These are phyloP conservation scores for Pardalotus punctatus DNA, from an alignment of 2,113 vertebrate species.

Conservation along the genomic window DNA sequence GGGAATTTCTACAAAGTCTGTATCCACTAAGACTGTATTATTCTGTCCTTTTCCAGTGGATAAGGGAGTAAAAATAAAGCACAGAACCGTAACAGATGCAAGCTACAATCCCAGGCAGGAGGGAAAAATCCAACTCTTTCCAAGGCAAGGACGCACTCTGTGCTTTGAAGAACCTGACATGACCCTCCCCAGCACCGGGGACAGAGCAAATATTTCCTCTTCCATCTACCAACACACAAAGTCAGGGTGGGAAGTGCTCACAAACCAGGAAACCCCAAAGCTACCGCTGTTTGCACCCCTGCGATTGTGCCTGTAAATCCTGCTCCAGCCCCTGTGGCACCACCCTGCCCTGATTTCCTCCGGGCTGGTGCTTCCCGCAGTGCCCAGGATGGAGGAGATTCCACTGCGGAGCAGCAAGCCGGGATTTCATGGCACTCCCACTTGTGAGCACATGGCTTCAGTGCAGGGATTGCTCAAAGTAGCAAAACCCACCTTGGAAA, in stretches of 20 bases:
- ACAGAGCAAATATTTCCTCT: neutral
- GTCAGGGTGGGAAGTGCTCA: rapidly evolving
- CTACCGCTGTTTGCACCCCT: neutral
- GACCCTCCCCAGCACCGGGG: neutral
- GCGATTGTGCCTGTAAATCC: neutral
- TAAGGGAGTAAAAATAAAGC: neutral
- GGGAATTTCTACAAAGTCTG: neutral
- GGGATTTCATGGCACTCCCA: neutral
- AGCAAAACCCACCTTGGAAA: neutral
- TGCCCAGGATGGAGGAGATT: neutral
- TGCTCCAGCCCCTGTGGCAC: neutral
- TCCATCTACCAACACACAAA: rapidly evolving
- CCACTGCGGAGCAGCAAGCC: neutral
- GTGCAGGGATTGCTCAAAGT: neutral
- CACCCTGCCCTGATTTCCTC: rapidly evolving
- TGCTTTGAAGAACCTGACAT: neutral
- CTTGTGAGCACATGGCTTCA: neutral
- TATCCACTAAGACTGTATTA: neutral
- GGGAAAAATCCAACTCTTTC: neutral
- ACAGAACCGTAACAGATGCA: neutral
- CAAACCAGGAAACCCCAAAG: neutral
- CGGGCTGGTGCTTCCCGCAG: neutral
- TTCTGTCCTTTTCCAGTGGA: no score
- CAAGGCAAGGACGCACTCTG: neutral
- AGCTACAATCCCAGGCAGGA: neutral